These are phyloP conservation scores for Eremophila alpestris DNA, from an alignment of 2,797 vertebrate genomes.

Conservation along the genomic window DNA sequence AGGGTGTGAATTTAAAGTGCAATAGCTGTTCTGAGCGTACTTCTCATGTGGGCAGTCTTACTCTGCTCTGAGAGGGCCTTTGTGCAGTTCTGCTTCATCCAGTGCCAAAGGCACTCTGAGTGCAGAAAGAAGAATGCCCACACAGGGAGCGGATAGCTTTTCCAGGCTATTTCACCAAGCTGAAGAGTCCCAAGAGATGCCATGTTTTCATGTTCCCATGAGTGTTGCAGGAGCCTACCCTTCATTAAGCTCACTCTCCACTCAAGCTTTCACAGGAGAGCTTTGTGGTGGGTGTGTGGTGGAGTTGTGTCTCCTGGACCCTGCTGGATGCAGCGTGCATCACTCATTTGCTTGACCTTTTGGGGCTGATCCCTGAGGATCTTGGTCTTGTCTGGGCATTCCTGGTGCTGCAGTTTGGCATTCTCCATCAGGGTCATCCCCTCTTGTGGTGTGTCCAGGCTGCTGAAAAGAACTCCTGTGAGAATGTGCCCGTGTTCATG, in stretches of 20 bases:
- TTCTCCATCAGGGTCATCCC: background rate
- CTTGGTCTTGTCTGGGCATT: background rate
- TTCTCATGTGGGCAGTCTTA: constrained; percentile 55
- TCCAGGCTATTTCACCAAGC: constrained; percentile 57
- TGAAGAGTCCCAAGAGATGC: constrained; percentile 48
- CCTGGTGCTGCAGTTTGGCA: background rate
- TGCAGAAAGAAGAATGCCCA: constrained; percentile 63
- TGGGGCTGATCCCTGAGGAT: background rate
- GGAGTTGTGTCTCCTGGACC: background rate
- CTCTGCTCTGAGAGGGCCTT: constrained; percentile 52
- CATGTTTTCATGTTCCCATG: constrained; percentile 18
- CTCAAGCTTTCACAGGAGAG: background rate
- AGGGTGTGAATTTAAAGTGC: constrained; percentile 63
- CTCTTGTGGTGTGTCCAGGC: background rate
- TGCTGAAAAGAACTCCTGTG: background rate
- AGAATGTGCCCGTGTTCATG: background rate
- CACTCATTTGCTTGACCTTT: background rate
- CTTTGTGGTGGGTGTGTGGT: background rate
- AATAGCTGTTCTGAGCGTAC: constrained; percentile 7
- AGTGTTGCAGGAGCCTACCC: background rate
- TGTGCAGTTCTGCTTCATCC: constrained; percentile 64
- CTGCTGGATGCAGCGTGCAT: background rate
- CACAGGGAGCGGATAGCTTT: constrained; percentile 49
- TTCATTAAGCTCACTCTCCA: background rate
- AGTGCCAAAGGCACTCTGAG: constrained; percentile 48